A percentile compares a stretch with the other conserved stretches of the same genome.
These are phyloP conservation scores for Heliconius congener DNA, from an alignment of 1,140 invertebrate species.

Conservation along the genomic window DNA sequence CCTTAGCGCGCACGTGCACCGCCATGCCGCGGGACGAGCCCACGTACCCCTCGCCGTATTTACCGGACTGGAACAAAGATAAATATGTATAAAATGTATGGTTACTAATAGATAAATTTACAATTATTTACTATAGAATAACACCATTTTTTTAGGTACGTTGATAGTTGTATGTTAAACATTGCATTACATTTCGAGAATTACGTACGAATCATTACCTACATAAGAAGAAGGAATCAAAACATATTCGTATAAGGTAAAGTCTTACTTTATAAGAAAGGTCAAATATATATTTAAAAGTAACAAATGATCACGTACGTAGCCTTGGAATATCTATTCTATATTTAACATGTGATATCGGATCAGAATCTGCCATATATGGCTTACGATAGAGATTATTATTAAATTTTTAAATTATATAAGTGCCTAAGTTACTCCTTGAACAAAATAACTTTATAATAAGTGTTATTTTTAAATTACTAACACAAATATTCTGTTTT, in stretches of 20 bases:
- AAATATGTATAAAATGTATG: not conserved
- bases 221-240: not conserved
- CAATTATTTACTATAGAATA: too few species aligned
- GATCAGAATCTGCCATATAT: not conserved
- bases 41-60: conserved; percentile 86
- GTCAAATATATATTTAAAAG: conserved; percentile 10
- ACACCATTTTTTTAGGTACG: too few species aligned
- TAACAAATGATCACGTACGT: conserved; percentile 3
- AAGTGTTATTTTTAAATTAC: not conserved
- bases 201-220: not conserved
- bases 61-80: conserved; percentile 82
- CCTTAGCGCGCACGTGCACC: conserved; percentile 82
- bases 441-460: too few species aligned
- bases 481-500: not conserved
- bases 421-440: not conserved
- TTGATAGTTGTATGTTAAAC: not conserved
- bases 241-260: conserved; percentile 2
- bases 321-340: conserved; percentile 3
- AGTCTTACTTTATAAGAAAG: not conserved
- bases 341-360: not conserved
- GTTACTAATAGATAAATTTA: too few species aligned
- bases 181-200: not conserved
- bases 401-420: not conserved
- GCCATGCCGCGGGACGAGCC: conserved; percentile 65
- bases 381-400: not conserved